Conservation (phyloP, 2,113 vertebrate species). For the Hemibagrus wyckioides region DNA sequence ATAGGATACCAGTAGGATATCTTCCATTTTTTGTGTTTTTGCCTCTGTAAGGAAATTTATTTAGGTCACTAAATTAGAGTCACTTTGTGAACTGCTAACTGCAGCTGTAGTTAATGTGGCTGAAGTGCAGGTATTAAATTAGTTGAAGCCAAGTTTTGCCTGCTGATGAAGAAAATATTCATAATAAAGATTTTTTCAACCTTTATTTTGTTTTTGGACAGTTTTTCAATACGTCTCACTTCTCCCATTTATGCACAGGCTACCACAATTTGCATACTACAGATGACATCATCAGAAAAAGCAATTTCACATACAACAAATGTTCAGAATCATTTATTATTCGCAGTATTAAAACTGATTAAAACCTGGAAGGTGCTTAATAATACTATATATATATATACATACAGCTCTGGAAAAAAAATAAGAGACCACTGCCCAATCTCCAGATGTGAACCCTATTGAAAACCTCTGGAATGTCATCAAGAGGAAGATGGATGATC, state of each 20-base stretch:
- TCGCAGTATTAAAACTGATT: too few relatives aligned
- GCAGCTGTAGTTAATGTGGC: not conserved
- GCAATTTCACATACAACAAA: not conserved
- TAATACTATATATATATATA: too few relatives aligned
- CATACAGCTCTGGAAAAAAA: too few relatives aligned
- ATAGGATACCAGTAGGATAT: not conserved
- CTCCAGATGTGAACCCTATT: too few relatives aligned
- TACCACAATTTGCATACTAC: not conserved
- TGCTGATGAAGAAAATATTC: not conserved
- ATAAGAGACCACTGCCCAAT: too few relatives aligned
- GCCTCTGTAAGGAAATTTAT: not conserved
- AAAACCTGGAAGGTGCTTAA: too few relatives aligned
- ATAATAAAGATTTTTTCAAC: not conserved
- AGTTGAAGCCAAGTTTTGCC: not conserved
- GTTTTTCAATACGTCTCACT: not conserved
- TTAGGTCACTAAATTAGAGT: not conserved
- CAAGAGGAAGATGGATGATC: too few relatives aligned
- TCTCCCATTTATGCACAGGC: too few relatives aligned
- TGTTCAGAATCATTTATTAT: not conserved
- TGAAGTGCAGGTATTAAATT: not conserved
- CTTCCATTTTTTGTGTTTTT: not conserved
- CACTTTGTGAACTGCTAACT: not conserved
- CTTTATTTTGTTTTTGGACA: not conserved
- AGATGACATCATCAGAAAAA: not conserved
- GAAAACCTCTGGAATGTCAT: too few relatives aligned